phyloP scores from a whole-genome alignment of 2,888 invertebrate species.

The Nezara viridula region DNA sequence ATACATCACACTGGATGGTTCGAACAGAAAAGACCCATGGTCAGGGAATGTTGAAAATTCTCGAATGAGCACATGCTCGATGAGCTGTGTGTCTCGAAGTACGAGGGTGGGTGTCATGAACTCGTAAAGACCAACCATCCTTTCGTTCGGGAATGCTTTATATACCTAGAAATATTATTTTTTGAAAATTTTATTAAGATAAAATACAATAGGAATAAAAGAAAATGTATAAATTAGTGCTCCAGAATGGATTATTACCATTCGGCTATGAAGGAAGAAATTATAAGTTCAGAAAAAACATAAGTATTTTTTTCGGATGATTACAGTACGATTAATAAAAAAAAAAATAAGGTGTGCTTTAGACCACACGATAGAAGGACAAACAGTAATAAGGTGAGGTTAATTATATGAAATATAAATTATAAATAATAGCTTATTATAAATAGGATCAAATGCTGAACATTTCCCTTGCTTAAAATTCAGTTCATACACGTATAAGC shows the following conservation, averaged over 20 bases:
- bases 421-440: too few relatives aligned
- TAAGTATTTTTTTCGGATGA: too few relatives aligned
- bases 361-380: too few relatives aligned
- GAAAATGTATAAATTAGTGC: background rate
- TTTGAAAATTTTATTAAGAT: background rate
- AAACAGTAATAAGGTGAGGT: too few relatives aligned
- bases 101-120: slow-evolving; percentile 38
- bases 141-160: slow-evolving; percentile 47
- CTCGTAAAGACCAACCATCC: slow-evolving; percentile 51
- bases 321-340: too few relatives aligned
- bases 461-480: too few relatives aligned
- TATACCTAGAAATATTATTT: background rate
- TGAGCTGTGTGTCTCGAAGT: slow-evolving; percentile 45
- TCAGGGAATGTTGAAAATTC: slow-evolving; percentile 48
- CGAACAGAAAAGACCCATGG: slow-evolving; percentile 52
- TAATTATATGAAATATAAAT: too few relatives aligned
- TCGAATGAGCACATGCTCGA: slow-evolving; percentile 44
- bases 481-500: too few relatives aligned
- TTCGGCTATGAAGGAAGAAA: background rate
- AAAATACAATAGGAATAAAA: background rate
- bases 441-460: too few relatives aligned
- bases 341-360: too few relatives aligned
- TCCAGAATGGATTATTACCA: background rate
- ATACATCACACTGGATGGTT: slow-evolving; percentile 35
- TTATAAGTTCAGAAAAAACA: background rate